Base-by-base conservation (phyloP, 2,113 vertebrate genomes). In the Paratilapia polleni region DNA sequence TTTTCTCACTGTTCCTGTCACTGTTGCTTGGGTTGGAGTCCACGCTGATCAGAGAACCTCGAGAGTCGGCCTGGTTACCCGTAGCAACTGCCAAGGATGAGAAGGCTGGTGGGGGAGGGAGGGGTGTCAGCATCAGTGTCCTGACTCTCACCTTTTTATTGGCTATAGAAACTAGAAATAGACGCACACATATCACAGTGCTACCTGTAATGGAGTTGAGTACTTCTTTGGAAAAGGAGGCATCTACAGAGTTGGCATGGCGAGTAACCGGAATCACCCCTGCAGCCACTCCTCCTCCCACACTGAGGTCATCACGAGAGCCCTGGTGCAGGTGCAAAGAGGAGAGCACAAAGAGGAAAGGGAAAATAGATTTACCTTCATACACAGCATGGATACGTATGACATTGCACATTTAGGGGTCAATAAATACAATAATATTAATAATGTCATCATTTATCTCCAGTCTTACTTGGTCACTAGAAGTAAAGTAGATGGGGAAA, bases 151-250 rank as follows among this genome's bases (percentile, higher is more conserved):
- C 26, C 8, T 78, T 89, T 88, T 49, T 80, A 68, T 28, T 63
- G 38, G 58, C 63, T 38, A 61, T 8, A 36, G n/a, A 76, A 9
- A 34, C 5, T 22, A 14, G 17, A 64, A 73, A 80, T 62, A 62
- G 7, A 75, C 24, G 13, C 54, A 77, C 11, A 59, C 49, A 57
- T 8, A 70, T 22, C 75, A 75, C 5, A 6, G 11, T 6, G n/a
- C 43, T 96, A 99, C 98, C 98, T 97, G 98, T 97, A 93, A 99
- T 99, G 36, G 98, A 99, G 95, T 99, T 99, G 81, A 99, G 96
- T 34, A 99, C 97, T 93, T 99, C 98, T 95, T 99, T 99, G 89
- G 98, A 99, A 89, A 99, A 99, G 24, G 98, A 98, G 0, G 97
- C 97, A 84, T 99, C 98, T 86, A 98, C 96, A 6, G 98, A 98